Base-by-base conservation (phyloP, 1,140 invertebrate genomes). In the Phymastichus coffea region DNA sequence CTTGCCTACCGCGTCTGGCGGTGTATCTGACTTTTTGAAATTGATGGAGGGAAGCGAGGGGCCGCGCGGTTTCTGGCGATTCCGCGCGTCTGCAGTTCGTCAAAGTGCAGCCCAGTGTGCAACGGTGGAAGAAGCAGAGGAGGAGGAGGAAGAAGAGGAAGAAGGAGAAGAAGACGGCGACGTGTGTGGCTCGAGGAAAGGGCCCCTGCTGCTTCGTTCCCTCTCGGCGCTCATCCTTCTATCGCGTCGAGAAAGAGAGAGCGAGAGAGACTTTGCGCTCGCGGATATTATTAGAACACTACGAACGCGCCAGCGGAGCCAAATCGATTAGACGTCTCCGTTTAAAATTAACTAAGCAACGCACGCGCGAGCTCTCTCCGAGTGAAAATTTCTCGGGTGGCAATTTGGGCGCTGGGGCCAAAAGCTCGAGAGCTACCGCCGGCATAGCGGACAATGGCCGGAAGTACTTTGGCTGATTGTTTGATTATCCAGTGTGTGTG, bases 251-350 rank as follows among this genome's bases (percentile, higher is more conserved):
- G n/a, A n/a, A n/a, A n/a, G n/a, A n/a, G n/a, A n/a, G n/a, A n/a
- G n/a, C n/a, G n/a, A n/a, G n/a, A n/a, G n/a, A n/a, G n/a, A n/a
- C n/a, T n/a, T 33, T 12, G 28, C 28, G 28, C 6, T 7, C 44
- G 28, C 43, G 58, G 56, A 48, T 68, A 68, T 68, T 66, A 65
- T 70, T 66, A 71, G 70, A 62, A 63, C 60, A 65, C 64, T 64
- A 64, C 63, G 61, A 66, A 67, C 63, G 64, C 66, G 68, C 63
- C 66, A 68, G 63, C 44, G 58, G 67, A 71, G 66, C 69, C 69
- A 69, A 71, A 69, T 71, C 69, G 69, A 70, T 70, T 70, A 70
- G 67, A 69, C 66, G 67, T 66, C 66, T 71, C 58, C 66, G 68
- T 69, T 70, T 70, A 69, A 68, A 69, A 68, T 71, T 67, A 66